phyloP scores from a whole-genome alignment of 2,888 invertebrate species.

The Sceliomorpha sp. region DNA sequence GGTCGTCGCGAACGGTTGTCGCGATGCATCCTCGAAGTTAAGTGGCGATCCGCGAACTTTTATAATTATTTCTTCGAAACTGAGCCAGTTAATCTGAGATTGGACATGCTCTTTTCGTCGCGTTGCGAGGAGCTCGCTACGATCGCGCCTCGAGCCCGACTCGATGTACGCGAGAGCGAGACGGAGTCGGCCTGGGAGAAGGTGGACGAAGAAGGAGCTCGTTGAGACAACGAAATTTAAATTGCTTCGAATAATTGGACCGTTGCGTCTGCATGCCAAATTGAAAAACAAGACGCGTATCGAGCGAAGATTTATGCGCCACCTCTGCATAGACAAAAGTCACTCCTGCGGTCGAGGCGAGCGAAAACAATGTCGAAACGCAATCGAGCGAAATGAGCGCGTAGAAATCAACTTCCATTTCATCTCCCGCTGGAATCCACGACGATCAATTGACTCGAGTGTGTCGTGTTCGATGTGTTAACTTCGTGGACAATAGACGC shows the following conservation, averaged over 20 bases:
- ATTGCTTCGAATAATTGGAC: slow-evolving; percentile 58
- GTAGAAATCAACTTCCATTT: slow-evolving; percentile 50
- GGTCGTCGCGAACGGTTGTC: slow-evolving; percentile 63
- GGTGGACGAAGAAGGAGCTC: slow-evolving; percentile 32
- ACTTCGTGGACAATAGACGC: neutral
- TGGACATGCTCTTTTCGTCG: slow-evolving; percentile 56
- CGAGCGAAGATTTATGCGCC: slow-evolving; percentile 54
- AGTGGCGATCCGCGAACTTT: slow-evolving; percentile 75
- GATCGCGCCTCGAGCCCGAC: slow-evolving; percentile 28
- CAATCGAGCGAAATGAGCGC: slow-evolving; percentile 47
- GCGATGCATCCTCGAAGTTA: slow-evolving; percentile 74
- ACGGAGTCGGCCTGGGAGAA: neutral
- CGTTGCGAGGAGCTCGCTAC: slow-evolving; percentile 41
- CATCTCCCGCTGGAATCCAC: slow-evolving; percentile 29
- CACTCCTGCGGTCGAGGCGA: slow-evolving; percentile 40
- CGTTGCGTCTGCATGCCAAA: slow-evolving; percentile 47
- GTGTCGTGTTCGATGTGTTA: too few relatives aligned
- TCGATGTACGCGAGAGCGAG: slow-evolving; percentile 6
- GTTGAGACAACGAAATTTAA: slow-evolving; percentile 57
- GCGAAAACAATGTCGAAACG: slow-evolving; percentile 50
- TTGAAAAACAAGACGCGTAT: slow-evolving; percentile 36
- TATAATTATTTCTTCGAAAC: slow-evolving; percentile 60
- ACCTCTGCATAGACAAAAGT: slow-evolving; percentile 51
- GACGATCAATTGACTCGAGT: too few relatives aligned
- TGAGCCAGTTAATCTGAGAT: slow-evolving; percentile 57